A percentile compares a stretch with the other conserved stretches of the same genome.
phyloP scores from a whole-genome alignment of 2,113 vertebrate species.

The Lamprotornis superbus region DNA sequence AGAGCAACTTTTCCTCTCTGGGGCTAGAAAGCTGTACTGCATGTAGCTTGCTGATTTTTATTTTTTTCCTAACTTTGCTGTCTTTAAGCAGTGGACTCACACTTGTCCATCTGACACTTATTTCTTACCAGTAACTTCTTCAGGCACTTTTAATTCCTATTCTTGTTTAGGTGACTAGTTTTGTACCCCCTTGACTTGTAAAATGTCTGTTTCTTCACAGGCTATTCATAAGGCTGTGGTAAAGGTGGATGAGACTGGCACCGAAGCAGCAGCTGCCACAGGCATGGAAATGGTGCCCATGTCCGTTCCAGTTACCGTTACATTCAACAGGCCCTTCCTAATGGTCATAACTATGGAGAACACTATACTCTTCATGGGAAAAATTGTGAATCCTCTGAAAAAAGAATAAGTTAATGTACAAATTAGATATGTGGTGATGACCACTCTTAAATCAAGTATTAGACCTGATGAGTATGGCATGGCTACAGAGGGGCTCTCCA shows the following conservation, averaged over 20 bases:
- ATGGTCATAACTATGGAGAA: conserved; percentile 49
- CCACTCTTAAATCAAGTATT: not conserved
- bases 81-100: not conserved
- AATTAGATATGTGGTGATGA: not conserved
- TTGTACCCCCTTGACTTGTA: not conserved
- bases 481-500: not conserved
- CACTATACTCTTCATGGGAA: conserved; percentile 82
- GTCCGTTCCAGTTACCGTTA: conserved; percentile 55
- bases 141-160: not conserved
- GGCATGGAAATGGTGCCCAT: conserved; percentile 83
- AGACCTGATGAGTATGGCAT: conserved; percentile 2
- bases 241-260: conserved; percentile 87
- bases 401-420: not conserved
- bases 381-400: conserved; percentile 77
- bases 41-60: not conserved
- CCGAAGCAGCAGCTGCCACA: conserved; percentile 78
- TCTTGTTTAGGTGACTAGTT: not conserved
- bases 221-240: conserved; percentile 85
- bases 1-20: not conserved
- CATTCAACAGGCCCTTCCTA: conserved; percentile 75
- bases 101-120: not conserved
- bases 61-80: not conserved
- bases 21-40: not conserved
- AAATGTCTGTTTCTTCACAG: conserved; percentile 66
- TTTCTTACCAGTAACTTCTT: not conserved